Evolutionary conservation across 2,113 vertebrate genomes (phyloP).

Genomic region (Gymnarchus niloticus): DNA sequence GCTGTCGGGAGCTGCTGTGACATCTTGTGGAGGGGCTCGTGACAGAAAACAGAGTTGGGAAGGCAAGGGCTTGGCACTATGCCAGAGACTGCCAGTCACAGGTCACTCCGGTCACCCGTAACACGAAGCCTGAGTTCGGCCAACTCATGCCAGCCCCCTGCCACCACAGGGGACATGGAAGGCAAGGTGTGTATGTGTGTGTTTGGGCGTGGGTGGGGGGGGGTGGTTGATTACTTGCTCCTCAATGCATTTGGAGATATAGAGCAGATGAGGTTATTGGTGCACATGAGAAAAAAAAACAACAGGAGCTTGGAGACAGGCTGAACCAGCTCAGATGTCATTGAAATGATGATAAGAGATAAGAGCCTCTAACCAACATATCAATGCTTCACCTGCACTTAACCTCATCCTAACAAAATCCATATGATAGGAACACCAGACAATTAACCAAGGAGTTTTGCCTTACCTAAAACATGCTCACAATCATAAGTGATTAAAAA

Average conservation of each 20-base stretch:
- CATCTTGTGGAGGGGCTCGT: not conserved
- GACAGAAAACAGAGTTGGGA: not conserved
- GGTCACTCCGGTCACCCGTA: not conserved
- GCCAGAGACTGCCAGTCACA: not conserved
- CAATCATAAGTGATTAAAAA: not conserved
- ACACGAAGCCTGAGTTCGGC: not conserved
- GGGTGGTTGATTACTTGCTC: not conserved
- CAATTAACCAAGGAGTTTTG: not conserved
- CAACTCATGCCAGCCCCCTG: not conserved
- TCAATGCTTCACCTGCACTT: not conserved
- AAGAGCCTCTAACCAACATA: not conserved
- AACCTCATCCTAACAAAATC: not conserved
- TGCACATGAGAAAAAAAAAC: not conserved
- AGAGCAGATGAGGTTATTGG: not conserved
- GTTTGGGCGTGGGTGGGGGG: not conserved
- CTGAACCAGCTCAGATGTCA: not conserved
- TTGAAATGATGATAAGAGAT: not conserved
- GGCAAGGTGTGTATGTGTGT: not conserved
- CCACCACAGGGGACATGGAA: not conserved
- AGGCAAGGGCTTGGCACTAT: not conserved
- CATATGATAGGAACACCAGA: not conserved
- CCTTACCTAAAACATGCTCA: not conserved
- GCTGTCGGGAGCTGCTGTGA: conserved; percentile 8
- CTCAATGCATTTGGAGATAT: not conserved
- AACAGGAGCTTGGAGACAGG: not conserved